Evolutionary conservation across 1,140 invertebrate genomes (phyloP).

Genomic region (Pissodes strobi): DNA sequence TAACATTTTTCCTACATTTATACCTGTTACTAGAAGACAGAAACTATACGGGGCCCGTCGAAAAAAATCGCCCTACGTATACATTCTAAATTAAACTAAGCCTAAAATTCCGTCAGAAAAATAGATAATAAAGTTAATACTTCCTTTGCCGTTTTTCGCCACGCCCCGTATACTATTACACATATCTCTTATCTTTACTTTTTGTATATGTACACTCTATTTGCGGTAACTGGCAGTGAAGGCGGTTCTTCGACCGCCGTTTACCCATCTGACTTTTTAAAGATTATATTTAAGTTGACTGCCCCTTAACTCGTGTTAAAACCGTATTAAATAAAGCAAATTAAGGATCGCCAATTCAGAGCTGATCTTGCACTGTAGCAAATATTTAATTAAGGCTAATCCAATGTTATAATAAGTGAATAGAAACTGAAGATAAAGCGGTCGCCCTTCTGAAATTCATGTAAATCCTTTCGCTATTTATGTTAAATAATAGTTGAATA

Average conservation of each 20-base stretch:
- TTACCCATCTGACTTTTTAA: conserved; percentile 8
- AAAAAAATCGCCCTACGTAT: background rate
- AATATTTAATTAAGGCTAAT: background rate
- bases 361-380: background rate
- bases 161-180: conserved; percentile 11
- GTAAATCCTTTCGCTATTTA: background rate
- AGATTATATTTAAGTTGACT: background rate
- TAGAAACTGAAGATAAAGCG: no score
- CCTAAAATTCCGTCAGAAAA: conserved; percentile 28
- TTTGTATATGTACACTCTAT: conserved; percentile 43
- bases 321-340: background rate
- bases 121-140: conserved; percentile 12
- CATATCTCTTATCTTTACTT: conserved; percentile 6
- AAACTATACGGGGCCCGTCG: background rate
- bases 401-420: no score
- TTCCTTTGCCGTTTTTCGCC: background rate
- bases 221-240: conserved; percentile 57
- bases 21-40: conserved; percentile 20
- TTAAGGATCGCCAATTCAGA: background rate
- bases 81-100: background rate
- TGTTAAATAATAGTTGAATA: background rate
- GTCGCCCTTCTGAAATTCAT: background rate
- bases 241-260: conserved; percentile 28
- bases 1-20: conserved; percentile 13
- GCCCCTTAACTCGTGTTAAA: background rate